Percentiles rank a stretch among this genome's conserved stretches.
These are phyloP conservation scores for Lepidurus packardi DNA, from an alignment of 1,140 invertebrate genomes.

Conservation along the genomic window DNA sequence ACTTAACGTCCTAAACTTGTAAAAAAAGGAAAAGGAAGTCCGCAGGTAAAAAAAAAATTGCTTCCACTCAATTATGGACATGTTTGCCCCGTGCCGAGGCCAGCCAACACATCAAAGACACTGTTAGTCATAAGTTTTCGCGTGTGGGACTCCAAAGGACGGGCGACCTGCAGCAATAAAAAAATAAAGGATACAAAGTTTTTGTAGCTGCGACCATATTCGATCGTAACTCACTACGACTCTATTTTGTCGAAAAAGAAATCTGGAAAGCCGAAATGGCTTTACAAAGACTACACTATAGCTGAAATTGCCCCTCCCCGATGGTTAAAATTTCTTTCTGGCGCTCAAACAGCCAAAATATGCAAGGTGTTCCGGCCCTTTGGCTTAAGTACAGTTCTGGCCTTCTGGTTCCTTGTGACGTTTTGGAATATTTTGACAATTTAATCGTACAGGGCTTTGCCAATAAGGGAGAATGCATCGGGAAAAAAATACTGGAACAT, in stretches of 20 bases:
- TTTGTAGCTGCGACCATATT: background rate
- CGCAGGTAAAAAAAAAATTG: background rate
- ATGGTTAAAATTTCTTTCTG: too few relatives aligned
- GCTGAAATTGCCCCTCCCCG: background rate
- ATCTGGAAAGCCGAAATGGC: background rate
- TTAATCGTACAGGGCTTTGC: too few relatives aligned
- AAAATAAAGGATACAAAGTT: background rate
- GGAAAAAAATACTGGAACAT: too few relatives aligned
- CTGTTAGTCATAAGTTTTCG: background rate
- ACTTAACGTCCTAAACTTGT: background rate
- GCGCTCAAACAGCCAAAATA: too few relatives aligned
- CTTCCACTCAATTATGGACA: background rate
- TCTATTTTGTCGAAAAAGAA: background rate
- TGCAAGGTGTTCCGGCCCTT: too few relatives aligned
- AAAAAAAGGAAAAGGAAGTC: background rate
- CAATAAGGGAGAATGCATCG: too few relatives aligned
- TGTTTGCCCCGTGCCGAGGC: background rate
- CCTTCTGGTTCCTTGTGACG: too few relatives aligned
- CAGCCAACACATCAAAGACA: background rate
- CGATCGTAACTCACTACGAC: conserved; percentile 6
- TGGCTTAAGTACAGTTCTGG: too few relatives aligned
- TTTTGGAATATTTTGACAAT: too few relatives aligned
- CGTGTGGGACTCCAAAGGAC: background rate
- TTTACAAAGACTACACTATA: background rate
- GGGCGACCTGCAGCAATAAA: too few relatives aligned